These are phyloP conservation scores for Aphelenchoides avenae DNA, from an alignment of 1,140 invertebrate genomes.

Conservation along the genomic window DNA sequence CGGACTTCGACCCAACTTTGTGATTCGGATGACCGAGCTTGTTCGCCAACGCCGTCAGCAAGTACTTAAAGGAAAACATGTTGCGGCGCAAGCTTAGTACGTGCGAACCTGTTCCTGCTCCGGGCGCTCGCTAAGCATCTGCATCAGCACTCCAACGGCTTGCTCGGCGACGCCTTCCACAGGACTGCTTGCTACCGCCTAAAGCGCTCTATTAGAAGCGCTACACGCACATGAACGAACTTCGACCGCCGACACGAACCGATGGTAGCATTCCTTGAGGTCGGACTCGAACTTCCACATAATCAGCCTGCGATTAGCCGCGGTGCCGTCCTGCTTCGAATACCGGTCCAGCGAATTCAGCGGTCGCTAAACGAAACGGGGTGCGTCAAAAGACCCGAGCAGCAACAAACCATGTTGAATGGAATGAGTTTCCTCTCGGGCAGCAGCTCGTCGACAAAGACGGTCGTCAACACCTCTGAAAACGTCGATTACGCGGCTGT, in stretches of 20 bases:
- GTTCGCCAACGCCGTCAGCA: constrained; percentile 79
- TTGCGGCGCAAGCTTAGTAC: neutral
- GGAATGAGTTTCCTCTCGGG: constrained; percentile 69
- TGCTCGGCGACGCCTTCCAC: constrained; percentile 48
- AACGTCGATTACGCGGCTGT: constrained; percentile 13
- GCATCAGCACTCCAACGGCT: constrained; percentile 65
- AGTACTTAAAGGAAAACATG: constrained; percentile 59
- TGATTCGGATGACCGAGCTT: constrained; percentile 87
- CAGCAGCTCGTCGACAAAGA: constrained; percentile 74
- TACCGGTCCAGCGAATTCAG: constrained; percentile 58
- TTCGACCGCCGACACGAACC: constrained; percentile 69
- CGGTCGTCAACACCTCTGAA: constrained; percentile 70
- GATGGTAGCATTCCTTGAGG: constrained; percentile 73
- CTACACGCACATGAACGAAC: constrained; percentile 64
- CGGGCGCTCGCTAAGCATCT: constrained; percentile 74
- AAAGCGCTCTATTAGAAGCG: constrained; percentile 69
- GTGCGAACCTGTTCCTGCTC: constrained; percentile 76
- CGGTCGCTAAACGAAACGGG: constrained; percentile 67
- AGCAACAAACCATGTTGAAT: constrained; percentile 62
- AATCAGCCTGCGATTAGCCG: constrained; percentile 63
- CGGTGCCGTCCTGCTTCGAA: constrained; percentile 57
- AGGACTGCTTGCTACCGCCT: constrained; percentile 18
- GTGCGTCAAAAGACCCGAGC: constrained; percentile 19
- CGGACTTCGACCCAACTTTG: constrained; percentile 78
- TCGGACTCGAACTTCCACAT: constrained; percentile 77